phyloP scores from a whole-genome alignment of 1,140 invertebrate genomes.

The Scylla paramamosain region DNA sequence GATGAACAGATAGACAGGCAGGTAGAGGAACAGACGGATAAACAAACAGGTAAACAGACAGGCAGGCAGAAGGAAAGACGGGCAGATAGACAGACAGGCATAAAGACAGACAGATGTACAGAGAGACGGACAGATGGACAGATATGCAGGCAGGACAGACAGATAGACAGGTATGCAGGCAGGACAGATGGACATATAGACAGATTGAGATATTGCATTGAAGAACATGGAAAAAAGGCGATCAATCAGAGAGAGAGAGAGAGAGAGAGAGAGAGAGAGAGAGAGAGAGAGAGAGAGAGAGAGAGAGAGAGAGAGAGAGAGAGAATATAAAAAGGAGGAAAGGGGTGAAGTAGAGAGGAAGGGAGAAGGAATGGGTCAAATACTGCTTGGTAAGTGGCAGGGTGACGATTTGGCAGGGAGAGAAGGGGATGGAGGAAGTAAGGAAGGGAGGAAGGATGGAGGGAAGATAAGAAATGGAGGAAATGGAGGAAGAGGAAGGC shows the following conservation, averaged over 20 bases:
- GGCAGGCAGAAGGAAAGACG: no score
- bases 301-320: background rate
- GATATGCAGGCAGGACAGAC: no score
- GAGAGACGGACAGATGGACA: background rate
- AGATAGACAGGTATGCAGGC: background rate
- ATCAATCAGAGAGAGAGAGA: background rate
- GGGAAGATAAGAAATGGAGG: background rate
- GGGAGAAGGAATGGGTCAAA: no score
- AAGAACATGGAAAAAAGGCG: background rate
- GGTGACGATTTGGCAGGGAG: no score
- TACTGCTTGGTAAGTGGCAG: no score
- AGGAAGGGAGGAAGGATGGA: background rate
- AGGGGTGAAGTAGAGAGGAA: no score
- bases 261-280: conserved; percentile 13
- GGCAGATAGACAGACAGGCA: no score
- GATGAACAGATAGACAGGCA: no score
- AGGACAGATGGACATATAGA: background rate
- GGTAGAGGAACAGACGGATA: no score
- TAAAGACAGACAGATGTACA: no score
- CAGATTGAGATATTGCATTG: background rate
- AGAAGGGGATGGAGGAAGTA: background rate
- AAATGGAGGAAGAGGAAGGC: background rate
- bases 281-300: background rate
- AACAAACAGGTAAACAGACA: no score
- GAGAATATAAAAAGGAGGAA: no score